Evolutionary conservation across 2,888 invertebrate species (phyloP), one percentile per base, ranked within the genome.

Genomic region (Urechis unicinctus): DNA sequence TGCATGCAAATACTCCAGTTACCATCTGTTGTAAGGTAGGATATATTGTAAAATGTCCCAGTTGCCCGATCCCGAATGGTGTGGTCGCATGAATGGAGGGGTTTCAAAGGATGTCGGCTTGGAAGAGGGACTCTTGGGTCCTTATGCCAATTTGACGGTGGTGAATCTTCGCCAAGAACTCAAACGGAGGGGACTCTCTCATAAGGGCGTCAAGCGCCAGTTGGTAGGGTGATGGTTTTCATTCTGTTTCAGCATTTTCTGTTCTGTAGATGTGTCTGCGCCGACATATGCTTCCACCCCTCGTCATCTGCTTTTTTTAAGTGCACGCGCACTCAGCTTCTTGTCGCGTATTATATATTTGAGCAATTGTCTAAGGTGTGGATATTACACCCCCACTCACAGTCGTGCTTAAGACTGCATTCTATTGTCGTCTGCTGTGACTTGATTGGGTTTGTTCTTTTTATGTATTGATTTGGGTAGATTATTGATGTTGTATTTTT

Each of bases 181-280:
- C 30, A 54, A 41, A 29, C 42, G 29, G 6, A 48, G 54, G 42
- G 54, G 54, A 48, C 54, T 54, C 42, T 41, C 48, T 9, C 17
- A 22, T 29, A 9, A 41, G 24, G 54, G 54, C 36, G 9, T 36
- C 36, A 36, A 36, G 36, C 36, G 36, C 9, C 36, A 36, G 13
- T 13, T 36, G 36, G 36, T 36, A 6, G 13, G 36, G n/a, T n/a
- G n/a, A n/a, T n/a, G n/a, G n/a, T n/a, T 36, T 17, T 17, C 36
- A 9, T 36, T 17, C 36, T 36, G 9, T 17, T 36, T 17, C 36
- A 9, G 9, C 36, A 13, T 17, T 17, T 36, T 17, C 36, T 36
- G 9, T 17, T 36, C 36, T 9, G 36, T 36, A 13, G 9, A 17
- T 36, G 36, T 36, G 36, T 36, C 36, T 17, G 17, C 36, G 9